Evolutionary conservation across 2,113 vertebrate species (phyloP).

Genomic region (Argyrosomus japonicus): DNA sequence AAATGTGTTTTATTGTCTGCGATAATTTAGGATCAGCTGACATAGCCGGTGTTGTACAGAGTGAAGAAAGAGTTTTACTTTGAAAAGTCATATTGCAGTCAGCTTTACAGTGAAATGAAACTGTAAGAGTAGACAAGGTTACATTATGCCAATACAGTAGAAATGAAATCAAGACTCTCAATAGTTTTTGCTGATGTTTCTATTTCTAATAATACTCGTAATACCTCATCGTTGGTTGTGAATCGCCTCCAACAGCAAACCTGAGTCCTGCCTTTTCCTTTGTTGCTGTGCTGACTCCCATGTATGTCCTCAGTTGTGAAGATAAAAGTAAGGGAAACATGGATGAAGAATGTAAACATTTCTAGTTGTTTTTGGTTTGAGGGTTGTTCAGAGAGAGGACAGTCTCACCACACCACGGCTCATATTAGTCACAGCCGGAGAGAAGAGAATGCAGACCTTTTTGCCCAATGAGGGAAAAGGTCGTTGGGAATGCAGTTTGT

Average conservation of each 20-base stretch:
- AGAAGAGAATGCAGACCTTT: constrained; percentile 61
- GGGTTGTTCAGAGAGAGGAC: constrained; percentile 48
- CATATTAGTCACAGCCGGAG: constrained; percentile 66
- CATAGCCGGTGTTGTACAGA: neutral
- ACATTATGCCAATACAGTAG: neutral
- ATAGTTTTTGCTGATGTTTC: constrained; percentile 15
- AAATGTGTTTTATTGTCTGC: neutral
- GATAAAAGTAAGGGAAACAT: constrained; percentile 68
- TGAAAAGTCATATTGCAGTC: neutral
- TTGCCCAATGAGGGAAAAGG: constrained; percentile 76
- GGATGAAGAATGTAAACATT: constrained; percentile 77
- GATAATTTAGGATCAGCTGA: constrained; percentile 1
- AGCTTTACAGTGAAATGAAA: constrained; percentile 17
- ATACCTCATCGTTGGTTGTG: neutral
- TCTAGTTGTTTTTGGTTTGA: constrained; percentile 61
- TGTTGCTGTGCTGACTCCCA: constrained; percentile 44
- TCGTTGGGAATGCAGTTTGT: constrained; percentile 75
- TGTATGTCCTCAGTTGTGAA: constrained; percentile 28
- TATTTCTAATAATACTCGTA: constrained; percentile 25
- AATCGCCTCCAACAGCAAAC: constrained; percentile 15
- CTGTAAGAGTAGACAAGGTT: neutral
- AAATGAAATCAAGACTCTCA: constrained; percentile 3
- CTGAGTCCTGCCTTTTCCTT: constrained; percentile 27
- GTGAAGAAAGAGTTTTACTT: neutral
- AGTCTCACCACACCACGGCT: constrained; percentile 35